Evolutionary conservation across 2,797 vertebrate genomes (phyloP), one percentile per base, ranked within the genome.

Genomic region (Discoglossus pictus): DNA sequence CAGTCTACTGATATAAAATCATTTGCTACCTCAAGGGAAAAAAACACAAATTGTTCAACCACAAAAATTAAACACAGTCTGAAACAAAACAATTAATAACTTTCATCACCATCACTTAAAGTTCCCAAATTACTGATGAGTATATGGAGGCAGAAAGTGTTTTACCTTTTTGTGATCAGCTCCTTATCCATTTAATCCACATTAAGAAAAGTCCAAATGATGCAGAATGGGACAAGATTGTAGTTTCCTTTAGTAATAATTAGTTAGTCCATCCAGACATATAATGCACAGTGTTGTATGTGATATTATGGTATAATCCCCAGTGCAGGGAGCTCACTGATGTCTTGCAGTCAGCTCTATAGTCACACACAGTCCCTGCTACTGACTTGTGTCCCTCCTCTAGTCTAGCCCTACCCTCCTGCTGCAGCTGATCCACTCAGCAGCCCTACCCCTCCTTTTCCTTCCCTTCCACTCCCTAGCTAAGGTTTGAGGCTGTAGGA

Each of bases 381-480:
- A 44, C 61, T 64, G 68, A 59, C 51, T 70, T 46, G 42, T 56
- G 34, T 35, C 60, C 59, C 50, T 64, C 60, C 61, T 46, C 47
- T 18, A 51, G 61, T 47, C 68, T 53, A 56, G 43, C 53, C 60
- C 60, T 53, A 58, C 46, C 38, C 48, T 61, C 13, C 38, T 65
- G 61, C 60, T 20, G 68, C 68, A 71, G 68, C 68, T 71, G 68
- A 71, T 64, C 68, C 68, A 71, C 24, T 43, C 21, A 48, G 42
- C 47, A 31, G 13, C 51, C 27, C 44, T 55, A 56, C 68, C 61
- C 68, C 61, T 71, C 68, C 61, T 71, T 59, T 71, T 71, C 68
- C 61, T 71, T 71, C 68, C 61, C 68, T 59, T 71, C 53, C 68
- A 71, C 61, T 71, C 61, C 68, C 61, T 53, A 65, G 61, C 46